A percentile compares a stretch with the other conserved stretches of the same genome.
Evolutionary conservation across 1,140 invertebrate genomes (phyloP).

Genomic region (Brachionus angularis): DNA sequence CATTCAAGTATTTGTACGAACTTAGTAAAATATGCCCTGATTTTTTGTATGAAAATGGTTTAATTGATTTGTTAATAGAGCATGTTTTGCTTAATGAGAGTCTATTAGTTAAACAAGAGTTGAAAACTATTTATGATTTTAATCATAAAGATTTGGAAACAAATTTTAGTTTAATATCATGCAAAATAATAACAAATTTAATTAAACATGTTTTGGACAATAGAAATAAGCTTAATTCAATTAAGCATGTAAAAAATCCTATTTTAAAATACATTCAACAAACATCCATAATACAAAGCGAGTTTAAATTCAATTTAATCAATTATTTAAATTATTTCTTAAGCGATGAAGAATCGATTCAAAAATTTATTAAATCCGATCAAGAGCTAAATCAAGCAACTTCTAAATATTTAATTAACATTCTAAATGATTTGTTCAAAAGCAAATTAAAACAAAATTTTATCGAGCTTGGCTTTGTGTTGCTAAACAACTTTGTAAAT

Average conservation of each 20-base stretch:
- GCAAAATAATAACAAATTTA: slow-evolving; percentile 14
- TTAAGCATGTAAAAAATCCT: slow-evolving; percentile 6
- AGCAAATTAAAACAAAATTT: background rate
- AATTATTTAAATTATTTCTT: slow-evolving; percentile 41
- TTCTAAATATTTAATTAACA: background rate
- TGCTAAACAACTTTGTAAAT: slow-evolving; percentile 11
- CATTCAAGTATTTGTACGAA: slow-evolving; percentile 15
- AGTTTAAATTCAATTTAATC: slow-evolving; percentile 37
- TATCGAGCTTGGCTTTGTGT: slow-evolving; percentile 13
- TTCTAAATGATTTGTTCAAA: slow-evolving; percentile 31
- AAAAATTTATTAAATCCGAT: background rate
- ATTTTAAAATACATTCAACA: background rate
- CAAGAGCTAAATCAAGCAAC: background rate
- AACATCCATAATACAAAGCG: background rate
- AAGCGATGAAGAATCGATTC: background rate
- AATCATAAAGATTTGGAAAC: background rate
- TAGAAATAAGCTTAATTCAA: background rate
- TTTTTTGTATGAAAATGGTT: slow-evolving; percentile 28
- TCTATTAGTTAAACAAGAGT: background rate
- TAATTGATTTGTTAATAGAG: slow-evolving; percentile 9
- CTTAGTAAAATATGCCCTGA: slow-evolving; percentile 28
- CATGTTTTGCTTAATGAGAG: slow-evolving; percentile 7
- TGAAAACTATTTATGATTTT: slow-evolving; percentile 12
- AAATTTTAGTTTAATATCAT: slow-evolving; percentile 1
- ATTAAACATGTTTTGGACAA: background rate